These are phyloP conservation scores for Acronicta leporina DNA, from an alignment of 2,888 invertebrate species.

Conservation along the genomic window DNA sequence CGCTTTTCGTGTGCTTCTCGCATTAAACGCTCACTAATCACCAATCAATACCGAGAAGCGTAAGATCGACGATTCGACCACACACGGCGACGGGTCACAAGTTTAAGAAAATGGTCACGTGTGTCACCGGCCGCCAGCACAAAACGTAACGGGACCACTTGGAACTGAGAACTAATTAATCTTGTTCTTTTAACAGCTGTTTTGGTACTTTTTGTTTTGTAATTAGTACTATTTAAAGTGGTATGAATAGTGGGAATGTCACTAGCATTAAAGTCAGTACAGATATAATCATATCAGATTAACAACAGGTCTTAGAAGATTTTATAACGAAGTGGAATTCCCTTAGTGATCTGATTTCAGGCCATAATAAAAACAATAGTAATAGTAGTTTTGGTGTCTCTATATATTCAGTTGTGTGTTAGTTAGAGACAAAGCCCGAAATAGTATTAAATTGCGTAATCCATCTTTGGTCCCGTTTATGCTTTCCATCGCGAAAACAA, in stretches of 20 bases:
- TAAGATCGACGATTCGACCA: constrained; percentile 57
- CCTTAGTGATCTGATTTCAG: too few relatives aligned
- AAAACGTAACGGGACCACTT: constrained; percentile 47
- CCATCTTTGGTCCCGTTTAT: too few relatives aligned
- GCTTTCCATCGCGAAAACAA: too few relatives aligned
- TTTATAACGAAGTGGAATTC: too few relatives aligned
- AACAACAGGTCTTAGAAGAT: too few relatives aligned
- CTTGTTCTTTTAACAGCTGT: constrained; percentile 51
- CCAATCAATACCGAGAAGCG: constrained; percentile 53
- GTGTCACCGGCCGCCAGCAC: constrained; percentile 39
- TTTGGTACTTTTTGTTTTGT: constrained; percentile 40
- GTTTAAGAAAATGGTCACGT: constrained; percentile 60
- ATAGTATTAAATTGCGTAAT: too few relatives aligned
- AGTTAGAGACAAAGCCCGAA: too few relatives aligned
- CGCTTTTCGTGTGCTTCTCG: constrained; percentile 13
- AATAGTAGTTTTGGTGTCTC: too few relatives aligned
- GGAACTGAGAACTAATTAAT: constrained; percentile 49
- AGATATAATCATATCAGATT: too few relatives aligned
- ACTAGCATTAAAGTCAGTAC: background rate
- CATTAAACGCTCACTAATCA: constrained; percentile 49
- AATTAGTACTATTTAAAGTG: background rate
- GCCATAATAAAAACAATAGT: too few relatives aligned
- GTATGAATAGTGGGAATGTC: too few relatives aligned
- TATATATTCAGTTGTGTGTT: too few relatives aligned
- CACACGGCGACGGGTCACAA: constrained; percentile 57